Base-by-base conservation (phyloP, 1,140 invertebrate genomes). In the Augochlora pura region DNA sequence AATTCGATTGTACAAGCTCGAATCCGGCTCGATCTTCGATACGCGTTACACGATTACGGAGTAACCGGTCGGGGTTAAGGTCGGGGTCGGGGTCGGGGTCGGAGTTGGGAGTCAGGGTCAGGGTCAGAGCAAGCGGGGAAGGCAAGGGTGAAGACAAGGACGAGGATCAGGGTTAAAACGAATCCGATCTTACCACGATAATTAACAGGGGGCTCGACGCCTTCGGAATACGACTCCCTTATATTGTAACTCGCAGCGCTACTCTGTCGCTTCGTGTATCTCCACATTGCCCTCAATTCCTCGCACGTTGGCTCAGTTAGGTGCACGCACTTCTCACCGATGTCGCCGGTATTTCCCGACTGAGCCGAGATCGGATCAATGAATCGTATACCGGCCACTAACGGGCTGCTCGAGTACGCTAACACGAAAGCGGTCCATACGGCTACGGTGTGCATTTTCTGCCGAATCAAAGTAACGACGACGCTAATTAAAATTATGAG, bases 231-330 rank as follows among this genome's bases (percentile, higher is more conserved):
- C 6, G 95, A 94, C 21, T 96, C 95, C 96, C 96, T 97, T 83
- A 97, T 94, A 91, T 97, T 97, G 90, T 96, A 96, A 62, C 96
- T 97, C 57, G 96, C 95, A 9, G 97, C 96, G 65, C 97, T 94
- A n/a, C 96, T 96, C 92, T 98, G 97, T 72, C 97, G 93, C 90
- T 97, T 97, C 25, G 96, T 97, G 92, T 97, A 97, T 89, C 97
- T 95, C 97, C 97, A 98, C 97, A 98, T 98, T 7, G 96, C 96
- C 67, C 97, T 95, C 46, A 98, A 93, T 91, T 98, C 96, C 73
- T 97, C 97, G 90, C 97, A 98, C 39, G 95, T 96, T 0, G 97
- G 97, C 87, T 98, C 97, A 21, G 89, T 88, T 77, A 90, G 89
- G 67, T 82, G 74, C 71, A 83, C 63, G 63, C 80, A 82, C 77